A percentile compares a stretch with the other conserved stretches of the same genome.
phyloP scores from a whole-genome alignment of 2,113 vertebrate genomes.

The Nestor notabilis region DNA sequence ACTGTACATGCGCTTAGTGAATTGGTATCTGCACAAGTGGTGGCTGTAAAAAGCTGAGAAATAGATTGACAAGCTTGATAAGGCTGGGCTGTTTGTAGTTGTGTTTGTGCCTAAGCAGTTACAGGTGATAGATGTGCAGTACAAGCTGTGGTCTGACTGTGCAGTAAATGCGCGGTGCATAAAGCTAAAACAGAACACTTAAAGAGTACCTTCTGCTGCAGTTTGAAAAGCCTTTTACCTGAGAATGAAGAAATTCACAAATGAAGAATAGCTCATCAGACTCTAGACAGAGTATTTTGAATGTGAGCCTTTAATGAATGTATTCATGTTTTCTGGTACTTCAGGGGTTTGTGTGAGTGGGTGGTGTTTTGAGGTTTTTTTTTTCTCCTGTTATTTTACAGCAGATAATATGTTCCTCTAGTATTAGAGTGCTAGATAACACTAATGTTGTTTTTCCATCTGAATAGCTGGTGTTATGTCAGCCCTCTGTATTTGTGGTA shows the following conservation, averaged over 20 bases:
- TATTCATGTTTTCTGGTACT: neutral
- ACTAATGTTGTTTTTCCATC: accelerated
- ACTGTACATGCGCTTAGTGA: neutral
- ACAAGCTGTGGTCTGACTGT: neutral
- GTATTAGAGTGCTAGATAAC: neutral
- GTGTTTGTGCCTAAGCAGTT: neutral
- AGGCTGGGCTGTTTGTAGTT: neutral
- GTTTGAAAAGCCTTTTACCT: neutral
- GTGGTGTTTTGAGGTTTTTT: neutral
- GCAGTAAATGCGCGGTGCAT: neutral
- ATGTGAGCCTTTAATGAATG: neutral
- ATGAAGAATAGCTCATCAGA: neutral
- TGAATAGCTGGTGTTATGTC: neutral
- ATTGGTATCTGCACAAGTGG: neutral
- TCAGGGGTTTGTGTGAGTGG: accelerated
- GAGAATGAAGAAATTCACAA: neutral
- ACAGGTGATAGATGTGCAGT: neutral
- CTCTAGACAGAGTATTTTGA: neutral
- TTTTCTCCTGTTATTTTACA: neutral
- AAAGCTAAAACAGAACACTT: neutral
- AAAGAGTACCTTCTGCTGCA: neutral
- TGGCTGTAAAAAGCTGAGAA: neutral
- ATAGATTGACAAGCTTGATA: neutral
- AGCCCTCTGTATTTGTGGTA: neutral
- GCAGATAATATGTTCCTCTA: neutral